Base-by-base conservation (phyloP, 1,140 invertebrate species). In the Thalassaphorura encarpata region DNA sequence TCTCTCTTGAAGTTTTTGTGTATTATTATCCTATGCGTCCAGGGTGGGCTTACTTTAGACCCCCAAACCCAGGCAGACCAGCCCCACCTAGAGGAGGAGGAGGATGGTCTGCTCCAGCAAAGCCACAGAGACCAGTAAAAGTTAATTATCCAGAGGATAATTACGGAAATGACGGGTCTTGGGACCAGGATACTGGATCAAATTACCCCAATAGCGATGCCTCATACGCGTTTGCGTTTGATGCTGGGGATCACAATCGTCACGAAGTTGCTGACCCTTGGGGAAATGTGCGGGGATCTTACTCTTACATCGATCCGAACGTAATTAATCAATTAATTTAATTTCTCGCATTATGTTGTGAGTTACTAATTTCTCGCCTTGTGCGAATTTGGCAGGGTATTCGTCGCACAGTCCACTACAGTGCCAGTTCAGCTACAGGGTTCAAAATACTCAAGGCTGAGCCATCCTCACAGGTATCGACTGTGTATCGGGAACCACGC, bases 231-330 rank as follows among this genome's bases (percentile, higher is more conserved):
- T 82, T 85, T 52, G 78, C 82, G 46, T 79, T 81, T 6, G 77
- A 80, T 6, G 82, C 81, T 8, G 82, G 82, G 1, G 82, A 84
- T 67, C 81, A 83, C 66, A 74, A 82, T 55, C 69, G 83, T 42
- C 78, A 81, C 2, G 83, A 85, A 70, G 77, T 77, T 46, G 81
- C 82, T 58, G 82, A 83, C 60, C 72, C 80, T 0, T 76, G 74
- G 42, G 81, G 82, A 13, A 76, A 83, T 55, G 80, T 83, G 0
- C 69, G 80, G 50, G 83, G 83, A 29, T 83, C 82, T 0, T 85
- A 84, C 69, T 82, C 82, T 4, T 85, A 83, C 66, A 68, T 84
- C 16, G 83, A 62, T 31, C 60, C 60, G 0, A 26, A 21, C 0
- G 60, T 55, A n/a, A n/a, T n/a, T n/a, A n/a, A n/a, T n/a, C n/a